Evolutionary conservation across 2,888 invertebrate species (phyloP).

Genomic region (Gonocerus acuteangulatus): DNA sequence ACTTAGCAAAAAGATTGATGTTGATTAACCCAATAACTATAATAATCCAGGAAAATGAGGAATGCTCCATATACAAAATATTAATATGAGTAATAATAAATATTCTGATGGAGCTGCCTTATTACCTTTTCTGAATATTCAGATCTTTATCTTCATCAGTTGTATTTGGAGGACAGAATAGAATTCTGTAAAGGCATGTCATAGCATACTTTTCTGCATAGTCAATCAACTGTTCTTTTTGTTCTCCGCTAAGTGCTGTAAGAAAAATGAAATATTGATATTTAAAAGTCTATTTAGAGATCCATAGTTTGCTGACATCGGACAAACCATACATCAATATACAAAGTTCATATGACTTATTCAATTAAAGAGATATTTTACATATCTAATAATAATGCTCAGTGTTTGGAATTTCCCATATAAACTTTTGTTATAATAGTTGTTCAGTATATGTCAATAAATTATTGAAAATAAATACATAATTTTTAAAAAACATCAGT

Average conservation of each 20-base stretch:
- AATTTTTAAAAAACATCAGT: too few species aligned
- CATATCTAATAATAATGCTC: too few species aligned
- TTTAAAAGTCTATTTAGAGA: too few species aligned
- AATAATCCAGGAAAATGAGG: not conserved
- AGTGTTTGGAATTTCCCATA: too few species aligned
- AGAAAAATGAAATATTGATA: conserved; percentile 24
- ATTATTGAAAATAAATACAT: too few species aligned
- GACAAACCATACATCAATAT: too few species aligned
- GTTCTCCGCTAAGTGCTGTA: conserved; percentile 58
- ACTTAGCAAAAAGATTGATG: not conserved
- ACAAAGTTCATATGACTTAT: conserved; percentile 3
- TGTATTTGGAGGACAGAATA: conserved; percentile 84
- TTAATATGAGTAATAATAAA: not conserved
- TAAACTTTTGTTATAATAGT: too few species aligned
- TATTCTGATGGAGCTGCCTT: not conserved
- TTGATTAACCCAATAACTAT: too few species aligned
- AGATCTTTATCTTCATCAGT: conserved; percentile 92
- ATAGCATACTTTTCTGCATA: conserved; percentile 91
- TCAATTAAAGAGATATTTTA: not conserved
- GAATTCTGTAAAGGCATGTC: conserved; percentile 73
- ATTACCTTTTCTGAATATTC: conserved; percentile 69
- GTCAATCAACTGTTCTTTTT: conserved; percentile 76
- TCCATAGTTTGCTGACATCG: too few species aligned
- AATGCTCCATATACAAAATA: not conserved
- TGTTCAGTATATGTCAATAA: too few species aligned